Percentiles rank a stretch among this genome's conserved stretches.
phyloP scores from a whole-genome alignment of 2,113 vertebrate species.

The Andinoacara biseriatus region DNA sequence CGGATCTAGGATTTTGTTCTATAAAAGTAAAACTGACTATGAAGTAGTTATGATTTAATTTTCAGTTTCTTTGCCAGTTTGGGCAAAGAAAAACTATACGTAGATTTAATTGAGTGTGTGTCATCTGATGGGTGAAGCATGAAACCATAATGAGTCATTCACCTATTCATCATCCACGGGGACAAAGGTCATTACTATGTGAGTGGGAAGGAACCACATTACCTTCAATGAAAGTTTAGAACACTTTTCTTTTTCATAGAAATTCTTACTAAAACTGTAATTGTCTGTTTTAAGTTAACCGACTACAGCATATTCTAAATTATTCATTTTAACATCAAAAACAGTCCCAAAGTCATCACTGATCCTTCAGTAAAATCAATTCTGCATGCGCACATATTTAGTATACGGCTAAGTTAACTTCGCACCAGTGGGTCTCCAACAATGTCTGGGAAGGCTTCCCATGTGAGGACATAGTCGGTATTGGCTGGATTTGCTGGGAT shows the following conservation, averaged over 20 bases:
- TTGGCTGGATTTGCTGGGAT: rapidly evolving
- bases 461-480: slow-evolving; percentile 33
- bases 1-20: neutral
- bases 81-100: neutral
- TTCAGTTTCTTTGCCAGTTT: neutral
- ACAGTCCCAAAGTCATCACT: neutral
- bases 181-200: slow-evolving; percentile 8
- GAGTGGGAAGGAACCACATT: neutral
- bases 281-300: neutral
- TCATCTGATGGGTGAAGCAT: neutral
- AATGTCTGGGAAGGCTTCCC: slow-evolving; percentile 60
- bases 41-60: neutral
- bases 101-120: neutral
- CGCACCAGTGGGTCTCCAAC: slow-evolving; percentile 46
- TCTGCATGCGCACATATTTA: neutral
- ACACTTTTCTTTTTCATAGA: neutral
- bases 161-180: neutral
- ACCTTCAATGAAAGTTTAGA: neutral
- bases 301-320: neutral
- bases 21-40: neutral
- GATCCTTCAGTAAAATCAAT: neutral
- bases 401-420: neutral
- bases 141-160: neutral
- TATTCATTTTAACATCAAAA: neutral
- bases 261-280: neutral